phyloP scores from a whole-genome alignment of 2,797 vertebrate genomes.

The Lepus oiostolus region DNA sequence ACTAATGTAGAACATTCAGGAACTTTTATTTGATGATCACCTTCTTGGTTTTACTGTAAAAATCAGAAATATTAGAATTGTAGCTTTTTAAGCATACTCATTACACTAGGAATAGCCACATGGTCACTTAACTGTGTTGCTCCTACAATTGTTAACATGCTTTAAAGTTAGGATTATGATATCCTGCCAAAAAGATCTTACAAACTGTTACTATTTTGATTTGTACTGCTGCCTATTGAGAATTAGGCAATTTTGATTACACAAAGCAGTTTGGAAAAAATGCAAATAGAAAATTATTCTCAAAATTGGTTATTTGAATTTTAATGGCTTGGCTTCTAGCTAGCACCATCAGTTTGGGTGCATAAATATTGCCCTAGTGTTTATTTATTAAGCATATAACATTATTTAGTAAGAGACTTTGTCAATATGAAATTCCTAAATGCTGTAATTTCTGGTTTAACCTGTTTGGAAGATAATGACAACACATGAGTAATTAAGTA shows the following conservation, averaged over 20 bases:
- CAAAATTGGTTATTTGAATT: conserved; percentile 8
- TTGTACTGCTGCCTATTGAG: not conserved
- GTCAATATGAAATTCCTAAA: not conserved
- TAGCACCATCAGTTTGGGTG: not conserved
- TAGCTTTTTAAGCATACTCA: not conserved
- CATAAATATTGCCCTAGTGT: not conserved
- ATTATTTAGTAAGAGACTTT: conserved; percentile 21
- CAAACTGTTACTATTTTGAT: not conserved
- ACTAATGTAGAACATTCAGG: not conserved
- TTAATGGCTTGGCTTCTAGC: not conserved
- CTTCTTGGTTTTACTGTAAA: not conserved
- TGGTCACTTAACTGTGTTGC: not conserved
- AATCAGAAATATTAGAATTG: conserved; percentile 7
- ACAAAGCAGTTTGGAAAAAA: conserved; percentile 34
- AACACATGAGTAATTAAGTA: rapidly evolving
- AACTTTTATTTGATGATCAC: conserved; percentile 3
- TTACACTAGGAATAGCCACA: not conserved
- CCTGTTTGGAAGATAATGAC: conserved; percentile 13
- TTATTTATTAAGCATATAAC: not conserved
- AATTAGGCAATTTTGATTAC: not conserved
- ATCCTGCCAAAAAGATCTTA: not conserved
- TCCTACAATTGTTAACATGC: not conserved
- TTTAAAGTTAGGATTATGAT: not conserved
- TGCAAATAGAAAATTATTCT: conserved; percentile 10
- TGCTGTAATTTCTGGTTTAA: not conserved